Percentiles rank a stretch among this genome's conserved stretches.
These are phyloP conservation scores for Aphis craccivora DNA, from an alignment of 1,140 invertebrate genomes.

Conservation along the genomic window DNA sequence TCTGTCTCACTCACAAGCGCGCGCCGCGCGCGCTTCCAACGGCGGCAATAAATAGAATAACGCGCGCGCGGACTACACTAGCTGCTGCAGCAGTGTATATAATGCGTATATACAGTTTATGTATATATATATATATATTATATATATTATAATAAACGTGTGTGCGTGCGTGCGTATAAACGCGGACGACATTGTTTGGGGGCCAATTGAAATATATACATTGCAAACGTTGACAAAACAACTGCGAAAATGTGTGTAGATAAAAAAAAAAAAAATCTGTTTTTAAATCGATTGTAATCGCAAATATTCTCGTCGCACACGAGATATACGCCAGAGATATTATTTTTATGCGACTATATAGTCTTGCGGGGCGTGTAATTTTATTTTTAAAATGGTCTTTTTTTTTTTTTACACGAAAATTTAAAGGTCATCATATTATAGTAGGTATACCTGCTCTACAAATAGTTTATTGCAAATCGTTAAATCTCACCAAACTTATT, in stretches of 20 bases:
- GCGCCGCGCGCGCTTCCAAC: background rate
- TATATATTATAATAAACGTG: background rate
- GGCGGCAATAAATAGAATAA: constrained; percentile 29
- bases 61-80: background rate
- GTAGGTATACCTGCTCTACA: background rate
- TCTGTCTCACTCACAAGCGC: background rate
- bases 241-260: constrained; percentile 6
- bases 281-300: constrained; percentile 9
- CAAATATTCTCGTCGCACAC: background rate
- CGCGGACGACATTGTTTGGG: background rate
- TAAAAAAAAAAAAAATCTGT: constrained; percentile 31
- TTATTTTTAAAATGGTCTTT: background rate
- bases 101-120: background rate
- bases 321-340: background rate
- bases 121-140: background rate
- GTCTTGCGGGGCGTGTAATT: background rate
- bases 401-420: background rate
- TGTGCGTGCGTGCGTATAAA: background rate
- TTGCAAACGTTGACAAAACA: constrained; percentile 5
- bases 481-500: background rate
- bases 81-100: background rate
- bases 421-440: background rate
- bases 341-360: background rate
- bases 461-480: background rate
- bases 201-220: background rate